Percentiles rank a stretch among this genome's conserved stretches.
phyloP scores from a whole-genome alignment of 2,797 vertebrate species.

The Brachyalestes nurse region DNA sequence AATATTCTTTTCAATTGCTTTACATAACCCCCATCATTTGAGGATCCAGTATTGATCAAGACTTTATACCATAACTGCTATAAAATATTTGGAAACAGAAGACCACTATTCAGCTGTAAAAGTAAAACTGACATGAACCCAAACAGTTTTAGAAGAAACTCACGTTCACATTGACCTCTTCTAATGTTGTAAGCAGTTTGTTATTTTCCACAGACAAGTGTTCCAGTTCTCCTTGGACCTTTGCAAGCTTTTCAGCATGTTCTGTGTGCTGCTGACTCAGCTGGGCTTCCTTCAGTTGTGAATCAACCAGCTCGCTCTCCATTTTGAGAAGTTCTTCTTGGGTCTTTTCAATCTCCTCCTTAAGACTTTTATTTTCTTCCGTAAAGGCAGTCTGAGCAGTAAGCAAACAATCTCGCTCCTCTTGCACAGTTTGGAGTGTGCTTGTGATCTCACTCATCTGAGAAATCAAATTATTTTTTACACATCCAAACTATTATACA shows the following conservation, averaged over 20 bases:
- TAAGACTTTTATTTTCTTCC: constrained; percentile 7
- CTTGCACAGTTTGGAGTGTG: neutral
- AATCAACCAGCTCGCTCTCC: constrained; percentile 41
- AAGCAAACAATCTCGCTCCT: neutral
- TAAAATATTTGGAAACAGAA: too few relatives aligned
- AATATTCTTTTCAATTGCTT: neutral
- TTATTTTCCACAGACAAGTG: constrained; percentile 10
- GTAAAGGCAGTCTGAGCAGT: neutral
- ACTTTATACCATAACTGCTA: too few relatives aligned
- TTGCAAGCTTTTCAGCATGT: constrained; percentile 51
- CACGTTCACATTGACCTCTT: constrained; percentile 28
- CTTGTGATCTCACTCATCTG: constrained; percentile 27
- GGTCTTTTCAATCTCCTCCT: constrained; percentile 21
- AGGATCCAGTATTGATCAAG: neutral
- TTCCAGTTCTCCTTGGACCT: constrained; percentile 55
- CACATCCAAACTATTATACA: too few relatives aligned
- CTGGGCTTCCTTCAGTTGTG: constrained; percentile 50
- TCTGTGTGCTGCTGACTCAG: constrained; percentile 49
- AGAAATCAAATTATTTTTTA: neutral
- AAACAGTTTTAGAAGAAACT: neutral
- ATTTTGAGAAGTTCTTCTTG: constrained; percentile 37
- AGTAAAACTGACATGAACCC: neutral
- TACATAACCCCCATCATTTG: neutral
- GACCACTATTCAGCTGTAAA: too few relatives aligned
- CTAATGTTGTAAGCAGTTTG: constrained; percentile 8